Evolutionary conservation across 1,140 invertebrate species (phyloP), one percentile per base, ranked within the genome.

Genomic region (Microplitis demolitor): DNA sequence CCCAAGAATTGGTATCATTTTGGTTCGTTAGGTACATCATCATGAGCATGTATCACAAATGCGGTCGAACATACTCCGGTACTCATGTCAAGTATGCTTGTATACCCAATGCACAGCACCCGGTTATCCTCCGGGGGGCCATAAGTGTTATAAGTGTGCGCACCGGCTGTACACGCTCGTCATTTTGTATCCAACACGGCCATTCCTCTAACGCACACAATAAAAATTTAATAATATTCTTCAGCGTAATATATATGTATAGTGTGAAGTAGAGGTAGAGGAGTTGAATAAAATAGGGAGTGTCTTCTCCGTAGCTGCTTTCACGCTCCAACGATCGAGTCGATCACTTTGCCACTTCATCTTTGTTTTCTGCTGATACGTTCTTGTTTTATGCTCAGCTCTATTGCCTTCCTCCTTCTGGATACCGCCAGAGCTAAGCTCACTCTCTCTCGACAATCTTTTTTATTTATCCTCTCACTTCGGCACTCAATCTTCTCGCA

Each of bases 21-120:
- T 78, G 80, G 79, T 82, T 83, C 79, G 80, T 82, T 82, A 82
- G 74, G 67, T 77, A 75, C 60, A 39, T 62, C 53, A 56, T 56
- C 60, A 62, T 58, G 60, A 63, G 60, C 35, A 62, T 62, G 60
- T 62, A 73, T 67, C 71, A 73, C 66, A 66, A 24, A 53, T 64
- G 63, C 67, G 61, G 60, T 45, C 3, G 51, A 16, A 50, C 50
- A 66, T 45, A 45, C 13, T 37, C 14, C n/a, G 34, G 45, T 66
- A 45, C 60, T 62, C 60, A 50, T 66, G 63, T 50, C 37, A 45
- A 66, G 63, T 66, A 37, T 66, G 37, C 63, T 51, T 31, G 63
- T 66, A 62, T 33, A 62, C 37, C 37, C 63, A 66, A 37, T 66
- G 37, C 63, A 66, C 61, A 66, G 35, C 35, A 45, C 63, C 35